Evolutionary conservation across 1,140 invertebrate genomes (phyloP), one percentile per base, ranked within the genome.

Genomic region (Phenacoccus solenopsis): DNA sequence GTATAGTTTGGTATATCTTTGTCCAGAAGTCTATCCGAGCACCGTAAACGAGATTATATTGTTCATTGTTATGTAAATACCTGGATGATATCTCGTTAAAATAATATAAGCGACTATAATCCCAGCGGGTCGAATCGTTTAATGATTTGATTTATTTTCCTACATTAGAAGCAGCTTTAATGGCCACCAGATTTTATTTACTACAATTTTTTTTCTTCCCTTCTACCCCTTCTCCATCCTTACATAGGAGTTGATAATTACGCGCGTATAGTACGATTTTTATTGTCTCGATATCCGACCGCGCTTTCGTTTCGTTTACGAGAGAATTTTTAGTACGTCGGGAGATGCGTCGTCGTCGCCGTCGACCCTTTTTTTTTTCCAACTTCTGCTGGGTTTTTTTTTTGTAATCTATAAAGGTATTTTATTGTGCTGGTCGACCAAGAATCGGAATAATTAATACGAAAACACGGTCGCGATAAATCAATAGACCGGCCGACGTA

Each of bases 51-150:
- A 64, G 59, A 64, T 64, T 64, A 64, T 64, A 64, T 64, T 64
- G 59, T 64, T 27, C 59, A 64, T 64, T 64, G 59, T 64, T 64
- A 64, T 64, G 59, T 64, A 64, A 64, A 64, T 64, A 64, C 59
- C 59, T 20, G 59, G 21, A 64, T 64, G 59, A 64, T 64, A 10
- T 64, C 59, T 64, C 59, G 59, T 64, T 64, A 64, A 64, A 64
- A 64, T 64, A 64, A 64, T 64, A 64, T 64, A 64, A 64, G 59
- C 59, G 59, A 64, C 59, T 27, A 64, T 64, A 64, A 64, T 27
- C 59, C 5, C 59, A 64, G 59, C 59, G 25, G 59, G 59, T 64
- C 59, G 59, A 64, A 64, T 64, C 59, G 25, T 64, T 64, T 64
- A 64, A 64, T 64, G 25, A 64, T 64, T 64, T 64, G 59, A 64